Evolutionary conservation across 2,888 invertebrate genomes (phyloP), one percentile per base, ranked within the genome.

Genomic region (Tenthredo distinguenda): DNA sequence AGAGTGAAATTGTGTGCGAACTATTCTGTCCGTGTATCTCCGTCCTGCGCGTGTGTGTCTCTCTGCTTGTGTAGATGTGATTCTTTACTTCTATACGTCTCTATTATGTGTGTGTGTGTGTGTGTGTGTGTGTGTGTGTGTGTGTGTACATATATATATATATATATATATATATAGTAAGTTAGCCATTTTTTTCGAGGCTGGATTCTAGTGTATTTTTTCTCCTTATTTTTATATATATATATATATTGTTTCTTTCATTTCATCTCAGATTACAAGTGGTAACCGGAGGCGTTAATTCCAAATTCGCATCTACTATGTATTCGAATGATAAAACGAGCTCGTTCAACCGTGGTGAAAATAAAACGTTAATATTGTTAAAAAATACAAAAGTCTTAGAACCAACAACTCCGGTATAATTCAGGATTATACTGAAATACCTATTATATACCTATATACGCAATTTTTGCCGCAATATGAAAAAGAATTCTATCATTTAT

Each of bases 51-150:
- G 6, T n/a, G 71, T 37, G 40, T 62, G 15, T 34, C 9, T 86
- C 65, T 85, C 79, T 85, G 81, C 84, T 82, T 85, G 72, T 43
- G 37, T 58, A 40, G 85, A 82, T 82, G 7, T 76, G 34, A 15
- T 76, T 58, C 9, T 21, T 58, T 58, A 31, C 26, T 65, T 65
- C 21, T 31, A 65, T 65, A 31, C 15, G n/a, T 65, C 12, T 31
- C 26, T 65, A 58, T 58, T n/a, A 55, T 21, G 7, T 21, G 0
- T 58, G 7, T 58, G 10, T 62, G 3, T 21, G 7, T 58, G 0
- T 62, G 62, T 26, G 7, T 18, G 50, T 26, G 10, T 50, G 10
- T 21, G 21, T 68, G 4, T 68, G 15, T 34, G 31, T 3, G 68
- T 68, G 3, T 31, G 68, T 68, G 18, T 43, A 74, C 1, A 43